These are phyloP conservation scores for Labroides dimidiatus DNA, from an alignment of 2,797 vertebrate species.

Conservation along the genomic window DNA sequence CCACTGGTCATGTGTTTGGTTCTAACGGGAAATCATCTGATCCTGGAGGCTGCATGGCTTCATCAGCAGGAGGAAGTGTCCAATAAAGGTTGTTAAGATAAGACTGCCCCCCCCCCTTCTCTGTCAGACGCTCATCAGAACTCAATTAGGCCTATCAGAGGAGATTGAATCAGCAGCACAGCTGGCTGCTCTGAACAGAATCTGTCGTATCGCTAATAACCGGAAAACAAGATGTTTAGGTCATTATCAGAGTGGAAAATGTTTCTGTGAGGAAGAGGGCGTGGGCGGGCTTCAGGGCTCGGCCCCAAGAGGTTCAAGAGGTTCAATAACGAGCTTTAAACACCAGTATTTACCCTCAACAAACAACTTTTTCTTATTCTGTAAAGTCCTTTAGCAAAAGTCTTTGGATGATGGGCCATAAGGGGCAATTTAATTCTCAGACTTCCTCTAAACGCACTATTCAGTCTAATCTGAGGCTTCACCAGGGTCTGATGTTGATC, in stretches of 20 bases:
- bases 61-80: conserved; percentile 32
- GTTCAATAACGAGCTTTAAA: too few relatives aligned
- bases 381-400: too few relatives aligned
- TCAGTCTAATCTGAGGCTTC: too few relatives aligned
- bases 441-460: too few relatives aligned
- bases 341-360: too few relatives aligned
- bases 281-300: too few relatives aligned
- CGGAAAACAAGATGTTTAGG: neutral
- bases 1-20: conserved; percentile 10
- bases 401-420: too few relatives aligned
- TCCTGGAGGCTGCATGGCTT: neutral
- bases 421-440: too few relatives aligned
- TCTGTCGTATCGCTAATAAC: neutral
- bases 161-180: conserved; percentile 29
- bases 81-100: conserved; percentile 36
- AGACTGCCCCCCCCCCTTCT: neutral
- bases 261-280: too few relatives aligned
- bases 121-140: conserved; percentile 29
- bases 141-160: conserved; percentile 38
- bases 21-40: neutral
- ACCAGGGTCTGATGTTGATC: too few relatives aligned
- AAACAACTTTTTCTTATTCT: too few relatives aligned
- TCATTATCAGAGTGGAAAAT: neutral
- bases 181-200: neutral
- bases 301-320: too few relatives aligned